Evolutionary conservation across 2,797 vertebrate species (phyloP), one percentile per base, ranked within the genome.

Genomic region (Pipistrellus pygmaeus): DNA sequence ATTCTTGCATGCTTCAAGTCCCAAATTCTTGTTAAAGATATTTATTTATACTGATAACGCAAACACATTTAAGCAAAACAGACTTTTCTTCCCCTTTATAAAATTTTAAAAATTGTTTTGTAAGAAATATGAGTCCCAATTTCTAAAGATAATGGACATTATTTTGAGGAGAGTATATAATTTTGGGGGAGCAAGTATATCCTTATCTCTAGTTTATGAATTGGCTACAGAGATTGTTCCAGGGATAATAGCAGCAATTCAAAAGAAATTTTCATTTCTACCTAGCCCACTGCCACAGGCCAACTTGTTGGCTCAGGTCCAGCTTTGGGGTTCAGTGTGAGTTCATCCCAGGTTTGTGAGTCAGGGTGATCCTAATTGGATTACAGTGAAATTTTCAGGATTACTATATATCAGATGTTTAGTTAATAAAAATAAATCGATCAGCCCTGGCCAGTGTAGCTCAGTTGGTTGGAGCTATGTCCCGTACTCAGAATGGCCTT

Each of bases 331-430:
- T 55, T 69, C 11, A 44, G 13, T 53, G 55, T 55, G 71, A 75
- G 60, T 78, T 95, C 44, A 32, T 72, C 77, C 14, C 57, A 23
- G 62, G 23, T 81, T 80, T 86, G 35, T 93, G 92, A 95, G 55
- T 38, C 68, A 89, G 55, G 25, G 15, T 91, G 41, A 78, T 76
- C 14, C 66, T 51, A 81, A 72, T 12, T 75, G 41, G 35, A 69
- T 7, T 60, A 38, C 4, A 90, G 48, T 44, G 18, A 82, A 73
- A 46, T 38, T 83, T 90, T 93, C 20, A 78, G 55, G 46, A 72
- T 57, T 85, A 30, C 41, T 72, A 3, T 46, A 2, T 78, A 60
- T 88, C 30, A 76, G 38, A 78, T 81, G 5, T 73, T 89, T 85
- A 69, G 8, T 71, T 6, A 64, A 23, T 95, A 6, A 76, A 64